phyloP scores from a whole-genome alignment of 2,113 vertebrate genomes.

The Callopanchax toddi region DNA sequence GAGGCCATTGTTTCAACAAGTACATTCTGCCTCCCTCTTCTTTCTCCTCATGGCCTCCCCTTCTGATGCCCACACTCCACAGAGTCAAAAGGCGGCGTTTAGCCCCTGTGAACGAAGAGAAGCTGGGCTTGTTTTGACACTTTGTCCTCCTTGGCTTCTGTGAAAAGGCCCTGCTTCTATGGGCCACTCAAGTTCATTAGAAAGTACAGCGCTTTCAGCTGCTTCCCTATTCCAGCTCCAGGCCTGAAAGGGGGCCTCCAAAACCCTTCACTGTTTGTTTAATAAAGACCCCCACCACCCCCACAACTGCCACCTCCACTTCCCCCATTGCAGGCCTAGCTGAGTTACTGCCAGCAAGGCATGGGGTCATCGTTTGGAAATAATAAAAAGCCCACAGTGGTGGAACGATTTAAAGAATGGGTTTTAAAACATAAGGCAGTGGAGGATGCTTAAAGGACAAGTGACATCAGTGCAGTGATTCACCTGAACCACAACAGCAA shows the following conservation, averaged over 20 bases:
- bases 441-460: not conserved
- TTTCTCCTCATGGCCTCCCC: constrained; percentile 66
- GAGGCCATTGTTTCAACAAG: constrained; percentile 78
- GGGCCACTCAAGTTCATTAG: constrained; percentile 84
- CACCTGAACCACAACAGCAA: constrained; percentile 13
- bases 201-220: constrained; percentile 75
- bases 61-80: constrained; percentile 76
- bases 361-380: constrained; percentile 41
- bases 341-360: constrained; percentile 52
- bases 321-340: constrained; percentile 42
- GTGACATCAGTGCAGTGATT: not conserved
- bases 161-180: constrained; percentile 74
- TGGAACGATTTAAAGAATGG: not conserved
- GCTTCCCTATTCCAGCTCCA: constrained; percentile 71
- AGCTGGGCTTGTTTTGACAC: constrained; percentile 82
- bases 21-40: constrained; percentile 71
- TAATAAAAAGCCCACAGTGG: constrained; percentile 23
- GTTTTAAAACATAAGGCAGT: constrained; percentile 3
- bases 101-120: constrained; percentile 73
- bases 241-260: constrained; percentile 76
- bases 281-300: constrained; percentile 76
- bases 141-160: constrained; percentile 76
- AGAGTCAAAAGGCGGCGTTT: constrained; percentile 81
- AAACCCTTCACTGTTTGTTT: constrained; percentile 77
- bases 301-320: constrained; percentile 56